Conservation (phyloP, 2,113 vertebrate species). For the Actinemys pallida region DNA sequence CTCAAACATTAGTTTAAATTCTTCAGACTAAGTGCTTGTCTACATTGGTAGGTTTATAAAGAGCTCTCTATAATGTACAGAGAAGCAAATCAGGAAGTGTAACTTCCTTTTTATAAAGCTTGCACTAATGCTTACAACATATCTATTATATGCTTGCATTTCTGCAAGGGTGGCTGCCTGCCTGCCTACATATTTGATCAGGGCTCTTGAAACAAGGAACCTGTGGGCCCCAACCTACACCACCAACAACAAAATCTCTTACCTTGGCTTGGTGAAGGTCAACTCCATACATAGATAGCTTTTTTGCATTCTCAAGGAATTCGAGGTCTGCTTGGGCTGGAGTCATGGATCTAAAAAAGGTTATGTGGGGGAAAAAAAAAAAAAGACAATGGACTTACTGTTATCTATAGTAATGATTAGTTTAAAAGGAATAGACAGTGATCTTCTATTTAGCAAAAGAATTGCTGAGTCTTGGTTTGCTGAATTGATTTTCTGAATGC, state of each 20-base stretch:
- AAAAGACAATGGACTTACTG: background rate
- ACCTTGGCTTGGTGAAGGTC: conserved; percentile 99
- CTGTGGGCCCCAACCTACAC: background rate
- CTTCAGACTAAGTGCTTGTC: background rate
- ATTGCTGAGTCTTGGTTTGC: background rate
- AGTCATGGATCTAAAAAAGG: conserved; percentile 89
- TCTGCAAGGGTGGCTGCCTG: background rate
- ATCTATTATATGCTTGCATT: background rate
- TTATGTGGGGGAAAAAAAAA: background rate
- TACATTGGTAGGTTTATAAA: background rate
- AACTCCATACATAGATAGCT: conserved; percentile 97
- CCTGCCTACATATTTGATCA: background rate
- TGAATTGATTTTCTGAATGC: background rate
- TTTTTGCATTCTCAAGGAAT: conserved; percentile 99
- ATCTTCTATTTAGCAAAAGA: background rate
- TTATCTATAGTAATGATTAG: rapidly evolving
- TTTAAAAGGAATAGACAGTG: background rate
- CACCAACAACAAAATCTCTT: conserved; percentile 15
- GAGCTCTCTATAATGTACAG: background rate
- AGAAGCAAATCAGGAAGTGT: background rate
- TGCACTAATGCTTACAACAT: background rate
- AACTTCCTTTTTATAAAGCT: background rate
- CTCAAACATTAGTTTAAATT: background rate
- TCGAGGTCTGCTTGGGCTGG: conserved; percentile 97
- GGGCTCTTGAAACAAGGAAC: background rate